phyloP scores from a whole-genome alignment of 2,888 invertebrate species.

The Rambutsinella grinnellia region DNA sequence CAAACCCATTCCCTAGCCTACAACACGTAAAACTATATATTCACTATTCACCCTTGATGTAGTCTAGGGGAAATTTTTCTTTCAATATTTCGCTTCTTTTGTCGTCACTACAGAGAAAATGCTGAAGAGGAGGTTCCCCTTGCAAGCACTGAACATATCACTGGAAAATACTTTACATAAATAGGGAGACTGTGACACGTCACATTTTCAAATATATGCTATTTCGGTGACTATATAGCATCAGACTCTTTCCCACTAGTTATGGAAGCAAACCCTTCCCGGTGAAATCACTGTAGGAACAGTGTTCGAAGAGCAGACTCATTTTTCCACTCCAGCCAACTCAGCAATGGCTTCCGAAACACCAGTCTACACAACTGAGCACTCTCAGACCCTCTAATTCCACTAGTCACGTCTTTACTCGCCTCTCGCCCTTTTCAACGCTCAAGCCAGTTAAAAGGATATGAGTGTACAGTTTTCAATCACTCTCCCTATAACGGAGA shows the following conservation, averaged over 20 bases:
- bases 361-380: conserved; percentile 28
- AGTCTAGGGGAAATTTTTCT: no score
- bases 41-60: no score
- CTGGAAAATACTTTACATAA: no score
- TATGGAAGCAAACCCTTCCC: conserved; percentile 14
- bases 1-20: no score
- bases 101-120: no score
- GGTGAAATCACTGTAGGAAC: conserved; percentile 10
- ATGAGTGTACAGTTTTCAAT: conserved; percentile 20
- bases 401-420: conserved; percentile 19
- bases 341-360: conserved; percentile 17
- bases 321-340: conserved; percentile 23
- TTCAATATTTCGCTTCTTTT: no score
- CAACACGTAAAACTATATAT: no score
- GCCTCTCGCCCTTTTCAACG: conserved; percentile 28
- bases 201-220: conserved; percentile 11
- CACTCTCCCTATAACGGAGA: conserved; percentile 3
- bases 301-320: conserved; percentile 13
- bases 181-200: no score
- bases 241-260: conserved; percentile 4
- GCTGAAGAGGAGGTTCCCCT: no score
- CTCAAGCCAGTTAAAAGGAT: conserved; percentile 23
- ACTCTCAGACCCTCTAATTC: conserved; percentile 36
- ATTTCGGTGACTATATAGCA: neutral
- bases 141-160: no score